Percentiles rank a stretch among this genome's conserved stretches.
phyloP scores from a whole-genome alignment of 2,113 vertebrate species.

The Montifringilla adamsi region DNA sequence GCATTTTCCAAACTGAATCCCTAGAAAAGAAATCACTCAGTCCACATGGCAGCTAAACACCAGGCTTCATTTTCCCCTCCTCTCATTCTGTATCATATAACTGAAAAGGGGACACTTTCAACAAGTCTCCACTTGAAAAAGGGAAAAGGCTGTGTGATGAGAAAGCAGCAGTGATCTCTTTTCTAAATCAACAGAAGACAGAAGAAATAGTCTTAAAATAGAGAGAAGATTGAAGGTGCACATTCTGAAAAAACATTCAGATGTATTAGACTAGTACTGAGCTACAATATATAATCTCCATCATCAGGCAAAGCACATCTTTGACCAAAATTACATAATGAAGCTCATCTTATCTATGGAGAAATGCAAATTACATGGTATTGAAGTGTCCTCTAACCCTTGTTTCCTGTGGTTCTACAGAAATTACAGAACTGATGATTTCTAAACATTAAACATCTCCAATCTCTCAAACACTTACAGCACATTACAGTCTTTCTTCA shows the following conservation, averaged over 20 bases:
- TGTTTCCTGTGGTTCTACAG: not conserved
- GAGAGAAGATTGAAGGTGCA: not conserved
- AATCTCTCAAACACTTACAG: not conserved
- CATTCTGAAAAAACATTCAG: not conserved
- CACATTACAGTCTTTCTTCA: not conserved
- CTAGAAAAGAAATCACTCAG: not conserved
- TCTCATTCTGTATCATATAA: not conserved
- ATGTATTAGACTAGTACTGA: not conserved
- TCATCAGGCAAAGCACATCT: not conserved
- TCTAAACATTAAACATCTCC: not conserved
- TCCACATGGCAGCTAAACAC: accelerated
- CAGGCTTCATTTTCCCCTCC: not conserved
- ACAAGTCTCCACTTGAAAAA: not conserved
- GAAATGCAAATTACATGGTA: not conserved
- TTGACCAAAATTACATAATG: not conserved
- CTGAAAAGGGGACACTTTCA: not conserved
- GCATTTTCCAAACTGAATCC: conserved; percentile 78
- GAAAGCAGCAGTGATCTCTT: not conserved
- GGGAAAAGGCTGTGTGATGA: not conserved
- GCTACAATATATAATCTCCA: not conserved
- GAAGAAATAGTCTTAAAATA: not conserved
- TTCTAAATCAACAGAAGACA: not conserved
- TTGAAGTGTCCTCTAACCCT: not conserved
- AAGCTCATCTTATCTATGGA: not conserved
- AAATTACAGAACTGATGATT: not conserved